Percentiles rank a stretch among this genome's conserved stretches.
phyloP scores from a whole-genome alignment of 2,113 vertebrate genomes.

The Ceuthmochares aereus region DNA sequence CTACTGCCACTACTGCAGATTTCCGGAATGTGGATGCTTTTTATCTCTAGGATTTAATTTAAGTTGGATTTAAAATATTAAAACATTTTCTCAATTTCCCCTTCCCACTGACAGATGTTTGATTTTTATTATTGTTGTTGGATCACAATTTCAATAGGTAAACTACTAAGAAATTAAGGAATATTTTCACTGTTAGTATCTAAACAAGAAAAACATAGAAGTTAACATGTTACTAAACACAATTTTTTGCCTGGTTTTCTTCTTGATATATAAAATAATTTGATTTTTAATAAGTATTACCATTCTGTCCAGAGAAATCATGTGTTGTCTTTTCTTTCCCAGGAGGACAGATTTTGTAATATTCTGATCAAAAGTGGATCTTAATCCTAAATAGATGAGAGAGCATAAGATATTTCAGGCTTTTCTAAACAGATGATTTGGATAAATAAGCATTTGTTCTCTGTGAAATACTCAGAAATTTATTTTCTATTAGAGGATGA shows the following conservation, averaged over 20 bases:
- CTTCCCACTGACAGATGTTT: background rate
- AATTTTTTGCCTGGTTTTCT: background rate
- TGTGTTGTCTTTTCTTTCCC: background rate
- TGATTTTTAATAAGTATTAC: background rate
- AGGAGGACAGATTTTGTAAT: background rate
- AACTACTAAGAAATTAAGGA: background rate
- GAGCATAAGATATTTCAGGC: background rate
- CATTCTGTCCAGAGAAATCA: conserved; percentile 10
- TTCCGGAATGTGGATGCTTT: background rate
- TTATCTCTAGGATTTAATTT: background rate
- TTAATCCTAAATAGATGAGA: background rate
- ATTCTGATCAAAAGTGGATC: conserved; percentile 4
- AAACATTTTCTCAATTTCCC: background rate
- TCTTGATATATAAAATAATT: background rate
- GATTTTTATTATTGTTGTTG: background rate
- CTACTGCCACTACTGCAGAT: background rate
- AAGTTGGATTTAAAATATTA: background rate
- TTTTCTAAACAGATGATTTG: conserved; percentile 20
- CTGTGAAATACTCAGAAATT: background rate
- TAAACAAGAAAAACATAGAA: background rate
- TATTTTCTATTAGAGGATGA: background rate
- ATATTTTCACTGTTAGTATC: background rate
- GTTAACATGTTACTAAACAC: background rate
- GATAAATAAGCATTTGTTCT: conserved; percentile 20
- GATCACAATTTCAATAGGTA: background rate